phyloP scores from a whole-genome alignment of 2,888 invertebrate genomes.

The Agriopis leucophaearia region DNA sequence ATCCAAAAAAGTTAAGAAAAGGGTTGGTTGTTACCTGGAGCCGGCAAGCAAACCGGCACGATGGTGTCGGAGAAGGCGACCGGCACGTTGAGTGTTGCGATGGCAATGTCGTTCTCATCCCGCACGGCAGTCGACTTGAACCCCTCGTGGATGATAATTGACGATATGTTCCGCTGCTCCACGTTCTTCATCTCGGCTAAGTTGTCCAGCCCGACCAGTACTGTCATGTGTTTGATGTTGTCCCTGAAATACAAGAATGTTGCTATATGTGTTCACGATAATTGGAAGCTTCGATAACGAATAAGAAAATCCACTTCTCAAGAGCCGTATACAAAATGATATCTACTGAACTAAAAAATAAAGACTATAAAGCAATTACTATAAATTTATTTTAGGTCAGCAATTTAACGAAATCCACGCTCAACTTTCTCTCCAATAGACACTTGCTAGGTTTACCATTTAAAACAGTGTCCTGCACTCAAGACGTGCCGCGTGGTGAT shows the following conservation, averaged over 20 bases:
- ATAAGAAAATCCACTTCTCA: no score
- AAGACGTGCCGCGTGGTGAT: constrained; percentile 85
- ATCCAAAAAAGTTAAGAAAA: background rate
- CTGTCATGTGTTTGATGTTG: constrained; percentile 65
- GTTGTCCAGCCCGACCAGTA: constrained; percentile 80
- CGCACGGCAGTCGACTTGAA: constrained; percentile 82
- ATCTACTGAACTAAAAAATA: no score
- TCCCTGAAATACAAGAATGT: constrained; percentile 64
- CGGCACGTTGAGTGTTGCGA: constrained; percentile 77
- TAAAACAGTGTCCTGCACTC: constrained; percentile 87
- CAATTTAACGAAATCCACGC: no score
- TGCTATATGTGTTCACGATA: no score
- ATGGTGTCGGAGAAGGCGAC: constrained; percentile 76
- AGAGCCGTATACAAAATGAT: no score
- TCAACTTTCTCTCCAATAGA: no score
- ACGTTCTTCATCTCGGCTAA: constrained; percentile 68
- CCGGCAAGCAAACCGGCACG: constrained; percentile 84
- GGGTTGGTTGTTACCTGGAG: constrained; percentile 63
- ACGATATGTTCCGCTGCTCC: constrained; percentile 66
- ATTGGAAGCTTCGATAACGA: no score
- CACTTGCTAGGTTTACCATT: constrained; percentile 71
- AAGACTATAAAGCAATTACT: no score
- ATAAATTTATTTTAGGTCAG: no score
- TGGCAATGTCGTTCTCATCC: constrained; percentile 87
- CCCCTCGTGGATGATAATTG: constrained; percentile 76